phyloP scores from a whole-genome alignment of 2,113 vertebrate genomes.

The Pelodiscus sinensis region DNA sequence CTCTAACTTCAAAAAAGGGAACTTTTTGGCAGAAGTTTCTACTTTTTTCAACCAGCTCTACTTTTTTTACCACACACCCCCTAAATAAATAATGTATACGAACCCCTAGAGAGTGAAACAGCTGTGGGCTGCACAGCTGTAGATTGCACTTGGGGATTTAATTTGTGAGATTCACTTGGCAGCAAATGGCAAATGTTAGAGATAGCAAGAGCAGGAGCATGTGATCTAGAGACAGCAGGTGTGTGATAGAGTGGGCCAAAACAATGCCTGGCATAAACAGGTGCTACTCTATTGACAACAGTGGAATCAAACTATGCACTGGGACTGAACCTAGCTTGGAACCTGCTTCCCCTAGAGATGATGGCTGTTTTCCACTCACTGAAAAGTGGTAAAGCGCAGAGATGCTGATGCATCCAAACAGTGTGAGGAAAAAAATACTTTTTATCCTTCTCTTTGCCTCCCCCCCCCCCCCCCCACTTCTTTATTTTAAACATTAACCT shows the following conservation, averaged over 20 bases:
- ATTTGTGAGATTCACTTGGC: neutral
- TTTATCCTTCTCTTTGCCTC: neutral
- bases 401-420: accelerated
- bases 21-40: neutral
- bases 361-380: neutral
- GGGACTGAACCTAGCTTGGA: neutral
- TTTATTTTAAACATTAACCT: slow-evolving; percentile 64
- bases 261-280: neutral
- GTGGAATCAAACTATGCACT: neutral
- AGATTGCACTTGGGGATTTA: neutral
- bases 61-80: too few species aligned
- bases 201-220: neutral
- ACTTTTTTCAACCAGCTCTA: neutral
- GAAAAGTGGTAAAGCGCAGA: neutral
- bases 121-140: neutral
- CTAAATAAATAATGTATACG: neutral
- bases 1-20: neutral
- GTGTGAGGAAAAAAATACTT: neutral
- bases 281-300: neutral
- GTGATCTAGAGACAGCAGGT: neutral
- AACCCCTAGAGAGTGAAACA: neutral
- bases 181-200: neutral
- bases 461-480: slow-evolving; percentile 11
- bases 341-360: neutral
- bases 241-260: neutral